Conservation (phyloP, 2,113 vertebrate species). For the Myiagra hebetior region DNA sequence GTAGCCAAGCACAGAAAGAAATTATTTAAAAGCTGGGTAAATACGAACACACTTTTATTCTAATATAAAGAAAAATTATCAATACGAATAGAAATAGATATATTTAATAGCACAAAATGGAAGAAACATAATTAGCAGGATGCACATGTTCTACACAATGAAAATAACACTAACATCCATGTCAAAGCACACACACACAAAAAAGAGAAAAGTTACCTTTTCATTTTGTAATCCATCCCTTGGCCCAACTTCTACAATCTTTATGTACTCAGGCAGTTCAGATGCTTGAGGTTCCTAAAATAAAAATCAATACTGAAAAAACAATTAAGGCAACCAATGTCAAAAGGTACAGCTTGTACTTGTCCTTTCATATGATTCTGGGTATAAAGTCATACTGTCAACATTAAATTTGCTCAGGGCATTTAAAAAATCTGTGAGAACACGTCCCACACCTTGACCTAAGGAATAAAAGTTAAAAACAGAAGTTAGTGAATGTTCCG, state of each 20-base stretch:
- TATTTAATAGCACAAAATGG: background rate
- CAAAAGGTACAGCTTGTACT: background rate
- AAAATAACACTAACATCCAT: background rate
- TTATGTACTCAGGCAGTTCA: slow-evolving; percentile 85
- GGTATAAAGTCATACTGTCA: background rate
- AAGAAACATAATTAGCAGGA: background rate
- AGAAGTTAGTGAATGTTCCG: background rate
- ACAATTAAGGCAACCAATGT: background rate
- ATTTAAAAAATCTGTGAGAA: slow-evolving; percentile 4
- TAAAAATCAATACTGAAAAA: background rate
- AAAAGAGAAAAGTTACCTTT: slow-evolving; percentile 76
- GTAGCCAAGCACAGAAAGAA: background rate
- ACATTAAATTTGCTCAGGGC: background rate
- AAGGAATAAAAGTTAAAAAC: background rate
- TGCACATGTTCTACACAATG: background rate
- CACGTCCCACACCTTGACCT: background rate
- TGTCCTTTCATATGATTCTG: background rate
- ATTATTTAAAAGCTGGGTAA: background rate
- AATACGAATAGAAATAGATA: background rate
- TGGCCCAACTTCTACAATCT: slow-evolving; percentile 95
- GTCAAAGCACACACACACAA: background rate
- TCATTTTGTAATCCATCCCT: slow-evolving; percentile 96
- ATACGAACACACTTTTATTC: background rate
- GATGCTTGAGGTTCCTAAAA: slow-evolving; percentile 75
- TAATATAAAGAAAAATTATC: background rate